phyloP scores from a whole-genome alignment of 2,888 invertebrate species.

The Caenorhabditis doughertyi region DNA sequence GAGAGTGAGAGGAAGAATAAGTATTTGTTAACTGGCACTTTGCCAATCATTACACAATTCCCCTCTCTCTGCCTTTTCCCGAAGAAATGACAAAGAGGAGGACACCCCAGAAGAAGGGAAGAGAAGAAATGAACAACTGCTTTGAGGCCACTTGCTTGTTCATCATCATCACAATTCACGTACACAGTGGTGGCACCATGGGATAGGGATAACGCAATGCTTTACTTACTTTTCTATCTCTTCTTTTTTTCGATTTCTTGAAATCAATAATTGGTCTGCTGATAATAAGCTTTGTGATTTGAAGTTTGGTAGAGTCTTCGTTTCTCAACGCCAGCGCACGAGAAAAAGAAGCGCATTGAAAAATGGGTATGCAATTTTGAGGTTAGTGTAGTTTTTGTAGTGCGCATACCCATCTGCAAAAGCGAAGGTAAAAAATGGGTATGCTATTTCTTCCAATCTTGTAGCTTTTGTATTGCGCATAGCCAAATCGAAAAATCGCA shows the following conservation, averaged over 20 bases:
- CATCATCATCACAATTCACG: constrained; percentile 10
- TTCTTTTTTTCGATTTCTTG: background rate
- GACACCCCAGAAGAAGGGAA: background rate
- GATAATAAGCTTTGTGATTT: background rate
- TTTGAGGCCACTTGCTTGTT: constrained; percentile 20
- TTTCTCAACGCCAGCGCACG: too few relatives aligned
- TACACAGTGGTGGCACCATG: constrained; percentile 6
- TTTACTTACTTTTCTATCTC: constrained; percentile 15
- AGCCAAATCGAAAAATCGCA: too few relatives aligned
- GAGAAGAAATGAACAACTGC: constrained; percentile 46
- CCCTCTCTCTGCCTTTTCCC: background rate
- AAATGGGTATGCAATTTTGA: background rate
- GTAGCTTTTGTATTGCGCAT: too few relatives aligned
- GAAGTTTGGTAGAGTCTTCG: background rate
- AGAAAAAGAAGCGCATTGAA: too few relatives aligned
- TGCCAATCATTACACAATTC: constrained; percentile 59
- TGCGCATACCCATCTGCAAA: background rate
- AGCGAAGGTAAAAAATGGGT: too few relatives aligned
- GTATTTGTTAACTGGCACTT: constrained; percentile 60
- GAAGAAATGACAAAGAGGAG: constrained; percentile 41
- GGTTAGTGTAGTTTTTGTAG: constrained; percentile 15
- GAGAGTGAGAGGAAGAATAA: constrained; percentile 31
- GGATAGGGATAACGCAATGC: background rate
- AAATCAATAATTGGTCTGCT: background rate
- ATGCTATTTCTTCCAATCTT: too few relatives aligned